Conservation (phyloP, 1,140 invertebrate species). For the Maniola jurtina region DNA sequence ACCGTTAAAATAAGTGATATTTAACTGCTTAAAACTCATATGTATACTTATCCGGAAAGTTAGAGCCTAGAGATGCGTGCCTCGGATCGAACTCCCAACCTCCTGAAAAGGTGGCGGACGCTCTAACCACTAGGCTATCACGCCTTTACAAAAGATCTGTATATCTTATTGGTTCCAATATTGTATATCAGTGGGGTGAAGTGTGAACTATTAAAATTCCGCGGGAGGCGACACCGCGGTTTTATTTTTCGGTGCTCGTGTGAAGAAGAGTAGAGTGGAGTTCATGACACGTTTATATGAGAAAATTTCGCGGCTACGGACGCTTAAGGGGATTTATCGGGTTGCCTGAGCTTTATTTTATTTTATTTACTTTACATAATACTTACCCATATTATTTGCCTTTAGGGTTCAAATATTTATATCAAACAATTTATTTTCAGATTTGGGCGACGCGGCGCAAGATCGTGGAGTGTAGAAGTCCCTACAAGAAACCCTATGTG, state of each 20-base stretch:
- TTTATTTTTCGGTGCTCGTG: conserved; percentile 46
- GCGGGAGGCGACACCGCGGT: conserved; percentile 44
- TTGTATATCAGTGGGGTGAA: neutral
- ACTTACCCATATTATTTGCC: neutral
- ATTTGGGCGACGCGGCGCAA: no score
- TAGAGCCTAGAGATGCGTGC: no score
- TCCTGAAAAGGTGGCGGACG: no score
- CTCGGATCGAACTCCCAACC: no score
- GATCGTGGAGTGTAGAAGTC: no score
- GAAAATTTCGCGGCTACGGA: conserved; percentile 36
- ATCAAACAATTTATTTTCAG: no score
- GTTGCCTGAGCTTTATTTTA: conserved; percentile 17
- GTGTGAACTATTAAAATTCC: conserved; percentile 75
- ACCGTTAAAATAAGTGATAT: no score
- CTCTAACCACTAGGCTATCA: no score
- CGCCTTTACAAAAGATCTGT: neutral
- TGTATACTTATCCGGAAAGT: no score
- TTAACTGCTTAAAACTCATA: no score
- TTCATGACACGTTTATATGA: conserved; percentile 63
- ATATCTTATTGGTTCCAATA: neutral
- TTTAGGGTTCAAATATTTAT: no score
- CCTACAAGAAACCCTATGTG: no score
- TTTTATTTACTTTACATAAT: conserved; percentile 1
- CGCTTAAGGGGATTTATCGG: conserved; percentile 9
- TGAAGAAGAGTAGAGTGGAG: conserved; percentile 27